A percentile compares a stretch with the other conserved stretches of the same genome.
phyloP scores from a whole-genome alignment of 2,113 vertebrate genomes.

The Sturnira hondurensis region DNA sequence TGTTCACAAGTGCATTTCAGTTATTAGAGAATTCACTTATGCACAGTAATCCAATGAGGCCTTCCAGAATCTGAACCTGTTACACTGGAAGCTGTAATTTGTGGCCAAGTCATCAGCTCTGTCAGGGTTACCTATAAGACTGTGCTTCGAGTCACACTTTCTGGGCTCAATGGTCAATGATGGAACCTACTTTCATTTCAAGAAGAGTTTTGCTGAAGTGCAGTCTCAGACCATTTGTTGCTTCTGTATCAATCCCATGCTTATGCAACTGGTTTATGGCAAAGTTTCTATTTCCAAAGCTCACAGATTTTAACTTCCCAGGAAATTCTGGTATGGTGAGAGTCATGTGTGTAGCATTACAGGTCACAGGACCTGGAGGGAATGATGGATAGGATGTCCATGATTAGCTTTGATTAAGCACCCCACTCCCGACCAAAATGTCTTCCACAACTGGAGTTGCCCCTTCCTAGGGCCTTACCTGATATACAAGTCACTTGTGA shows the following conservation, averaged over 20 bases:
- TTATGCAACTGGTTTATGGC: constrained; percentile 50
- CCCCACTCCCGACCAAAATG: rapidly evolving
- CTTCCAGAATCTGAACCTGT: background rate
- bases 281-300: constrained; percentile 50
- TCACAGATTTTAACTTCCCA: constrained; percentile 68
- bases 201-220: constrained; percentile 68
- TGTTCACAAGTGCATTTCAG: background rate
- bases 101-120: background rate
- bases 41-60: background rate
- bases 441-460: too few species aligned
- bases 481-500: constrained; percentile 76
- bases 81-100: background rate
- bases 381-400: background rate
- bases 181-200: constrained; percentile 70
- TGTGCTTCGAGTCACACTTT: background rate
- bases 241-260: constrained; percentile 68
- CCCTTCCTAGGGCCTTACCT: constrained; percentile 67
- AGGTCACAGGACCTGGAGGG: constrained; percentile 73
- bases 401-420: background rate
- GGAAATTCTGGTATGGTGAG: constrained; percentile 78
- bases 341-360: constrained; percentile 80
- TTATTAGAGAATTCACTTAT: background rate
- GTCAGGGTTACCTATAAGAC: background rate
- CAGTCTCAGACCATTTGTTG: constrained; percentile 63
- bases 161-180: background rate